Conservation (phyloP, 2,113 vertebrate genomes). For the Sprattus sprattus region DNA sequence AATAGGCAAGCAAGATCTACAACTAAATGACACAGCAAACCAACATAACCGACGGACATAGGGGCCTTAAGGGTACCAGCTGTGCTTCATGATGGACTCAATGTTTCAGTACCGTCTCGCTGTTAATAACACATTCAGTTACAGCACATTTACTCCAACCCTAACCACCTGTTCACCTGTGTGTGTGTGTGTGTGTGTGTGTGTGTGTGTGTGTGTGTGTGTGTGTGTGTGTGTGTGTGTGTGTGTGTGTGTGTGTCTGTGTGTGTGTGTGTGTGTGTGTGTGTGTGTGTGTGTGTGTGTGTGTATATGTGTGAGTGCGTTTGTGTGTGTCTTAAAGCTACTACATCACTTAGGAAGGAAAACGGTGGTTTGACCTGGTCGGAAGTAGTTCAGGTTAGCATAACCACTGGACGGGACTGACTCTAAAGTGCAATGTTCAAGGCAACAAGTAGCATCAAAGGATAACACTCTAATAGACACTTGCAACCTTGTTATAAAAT, state of each 20-base stretch:
- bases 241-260: neutral
- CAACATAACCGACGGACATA: neutral
- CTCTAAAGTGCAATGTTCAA: neutral
- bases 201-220: too few species aligned
- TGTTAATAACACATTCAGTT: neutral
- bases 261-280: neutral
- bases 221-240: too few species aligned
- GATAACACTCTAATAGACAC: slow-evolving; percentile 44
- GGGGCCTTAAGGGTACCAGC: neutral
- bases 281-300: too few species aligned
- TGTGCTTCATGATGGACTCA: neutral
- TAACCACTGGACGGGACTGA: slow-evolving; percentile 1
- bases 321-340: neutral
- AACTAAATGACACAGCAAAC: slow-evolving; percentile 54
- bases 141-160: neutral
- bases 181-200: neutral
- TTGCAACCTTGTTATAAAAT: slow-evolving; percentile 32
- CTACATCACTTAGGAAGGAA: neutral
- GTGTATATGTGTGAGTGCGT: too few species aligned
- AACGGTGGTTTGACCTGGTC: neutral
- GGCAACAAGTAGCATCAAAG: neutral
- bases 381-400: neutral
- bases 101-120: neutral
- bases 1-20: slow-evolving; percentile 51
- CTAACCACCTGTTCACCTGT: neutral